phyloP scores from a whole-genome alignment of 2,113 vertebrate species.

The Gracilinanus agilis region DNA sequence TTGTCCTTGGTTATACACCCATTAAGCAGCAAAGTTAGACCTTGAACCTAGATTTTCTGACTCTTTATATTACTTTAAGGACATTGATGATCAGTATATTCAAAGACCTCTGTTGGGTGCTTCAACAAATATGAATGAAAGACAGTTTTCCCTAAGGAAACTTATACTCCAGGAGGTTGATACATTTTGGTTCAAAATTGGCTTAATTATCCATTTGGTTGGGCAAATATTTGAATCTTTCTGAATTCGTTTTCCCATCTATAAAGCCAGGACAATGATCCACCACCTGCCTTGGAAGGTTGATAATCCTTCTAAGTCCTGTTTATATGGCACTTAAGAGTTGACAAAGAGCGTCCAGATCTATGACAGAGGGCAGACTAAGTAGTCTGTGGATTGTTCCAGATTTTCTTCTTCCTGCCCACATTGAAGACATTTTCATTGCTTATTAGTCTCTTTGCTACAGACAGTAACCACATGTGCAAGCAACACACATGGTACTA shows the following conservation, averaged over 20 bases:
- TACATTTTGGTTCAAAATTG: background rate
- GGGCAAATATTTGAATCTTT: background rate
- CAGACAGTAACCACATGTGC: background rate
- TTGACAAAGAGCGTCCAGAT: background rate
- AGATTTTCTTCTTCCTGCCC: constrained; percentile 2
- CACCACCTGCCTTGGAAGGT: background rate
- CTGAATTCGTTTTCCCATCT: background rate
- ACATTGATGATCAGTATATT: background rate
- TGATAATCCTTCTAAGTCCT: background rate
- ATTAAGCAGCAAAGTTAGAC: background rate
- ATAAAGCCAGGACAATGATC: background rate
- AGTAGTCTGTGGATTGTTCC: background rate
- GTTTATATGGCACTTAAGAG: fast-evolving
- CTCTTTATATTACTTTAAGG: background rate
- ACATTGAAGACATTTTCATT: background rate
- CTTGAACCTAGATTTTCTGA: background rate
- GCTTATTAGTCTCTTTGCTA: constrained; percentile 1
- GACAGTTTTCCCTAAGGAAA: background rate
- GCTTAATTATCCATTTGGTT: background rate
- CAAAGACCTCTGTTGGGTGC: background rate
- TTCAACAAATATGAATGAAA: background rate
- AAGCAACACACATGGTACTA: background rate
- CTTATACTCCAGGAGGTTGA: background rate
- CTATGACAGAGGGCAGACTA: background rate
- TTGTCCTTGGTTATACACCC: background rate